A percentile compares a stretch with the other conserved stretches of the same genome.
phyloP scores from a whole-genome alignment of 2,888 invertebrate species.

The Helicoverpa assulta region DNA sequence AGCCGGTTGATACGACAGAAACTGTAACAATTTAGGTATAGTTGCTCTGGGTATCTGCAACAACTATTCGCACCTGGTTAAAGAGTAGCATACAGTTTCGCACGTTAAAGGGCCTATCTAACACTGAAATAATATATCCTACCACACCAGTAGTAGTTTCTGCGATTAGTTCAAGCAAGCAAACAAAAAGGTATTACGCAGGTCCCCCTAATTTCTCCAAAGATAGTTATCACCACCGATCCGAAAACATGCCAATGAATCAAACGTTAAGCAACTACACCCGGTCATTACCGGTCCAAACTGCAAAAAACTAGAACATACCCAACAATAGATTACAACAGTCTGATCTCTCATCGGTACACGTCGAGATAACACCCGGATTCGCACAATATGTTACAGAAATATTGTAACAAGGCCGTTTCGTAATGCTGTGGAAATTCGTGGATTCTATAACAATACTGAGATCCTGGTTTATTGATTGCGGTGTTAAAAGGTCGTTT shows the following conservation, averaged over 20 bases:
- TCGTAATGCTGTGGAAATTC: constrained; percentile 34
- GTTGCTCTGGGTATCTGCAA: too few relatives aligned
- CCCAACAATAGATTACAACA: constrained; percentile 67
- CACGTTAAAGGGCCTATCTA: too few relatives aligned
- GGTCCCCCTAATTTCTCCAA: neutral
- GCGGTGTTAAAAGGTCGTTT: constrained; percentile 3
- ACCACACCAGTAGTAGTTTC: too few relatives aligned
- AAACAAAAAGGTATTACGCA: too few relatives aligned
- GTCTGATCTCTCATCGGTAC: constrained; percentile 51
- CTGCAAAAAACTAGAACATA: constrained; percentile 52
- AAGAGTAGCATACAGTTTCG: too few relatives aligned
- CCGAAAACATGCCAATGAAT: constrained; percentile 31
- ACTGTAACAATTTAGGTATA: too few relatives aligned
- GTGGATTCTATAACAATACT: constrained; percentile 36
- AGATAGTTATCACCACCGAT: constrained; percentile 16
- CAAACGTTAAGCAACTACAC: constrained; percentile 50
- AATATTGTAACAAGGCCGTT: constrained; percentile 59
- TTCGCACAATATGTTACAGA: constrained; percentile 60
- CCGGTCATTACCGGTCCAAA: constrained; percentile 46
- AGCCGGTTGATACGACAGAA: too few relatives aligned
- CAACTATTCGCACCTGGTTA: too few relatives aligned
- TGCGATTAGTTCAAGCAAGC: too few relatives aligned
- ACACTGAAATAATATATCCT: too few relatives aligned
- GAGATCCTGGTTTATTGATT: constrained; percentile 34
- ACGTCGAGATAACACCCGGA: constrained; percentile 52